Evolutionary conservation across 2,113 vertebrate species (phyloP).

Genomic region (Sminthopsis crassicaudata): DNA sequence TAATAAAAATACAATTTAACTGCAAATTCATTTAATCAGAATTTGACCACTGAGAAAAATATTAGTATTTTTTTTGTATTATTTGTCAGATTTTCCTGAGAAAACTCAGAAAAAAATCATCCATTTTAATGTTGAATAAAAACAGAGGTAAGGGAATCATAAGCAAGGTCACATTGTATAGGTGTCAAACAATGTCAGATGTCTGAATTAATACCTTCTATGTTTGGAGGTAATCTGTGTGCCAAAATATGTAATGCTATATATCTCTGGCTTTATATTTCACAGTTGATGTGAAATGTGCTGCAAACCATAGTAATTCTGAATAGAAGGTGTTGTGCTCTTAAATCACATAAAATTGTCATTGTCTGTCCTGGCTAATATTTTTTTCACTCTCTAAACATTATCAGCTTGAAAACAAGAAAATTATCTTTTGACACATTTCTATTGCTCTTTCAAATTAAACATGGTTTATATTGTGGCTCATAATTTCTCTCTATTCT

Average conservation of each 20-base stretch:
- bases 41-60: conserved; percentile 6
- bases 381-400: conserved; percentile 68
- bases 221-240: conserved; percentile 45
- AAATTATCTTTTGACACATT: conserved; percentile 27
- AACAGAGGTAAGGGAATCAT: neutral
- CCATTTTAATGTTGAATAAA: conserved; percentile 38
- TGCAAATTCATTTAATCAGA: neutral
- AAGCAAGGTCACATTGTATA: conserved; percentile 23
- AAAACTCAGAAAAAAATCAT: neutral
- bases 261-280: conserved; percentile 59
- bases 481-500: neutral
- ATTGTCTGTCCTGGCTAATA: conserved; percentile 68
- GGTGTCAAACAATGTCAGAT: conserved; percentile 56
- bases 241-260: conserved; percentile 55
- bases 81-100: neutral
- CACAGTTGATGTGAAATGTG: conserved; percentile 57
- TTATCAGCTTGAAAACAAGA: conserved; percentile 61
- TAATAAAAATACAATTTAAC: conserved; percentile 5
- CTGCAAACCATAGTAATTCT: conserved; percentile 67
- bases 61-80: neutral
- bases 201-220: conserved; percentile 66
- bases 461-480: neutral
- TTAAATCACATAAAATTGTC: conserved; percentile 74
- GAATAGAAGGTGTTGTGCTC: conserved; percentile 34
- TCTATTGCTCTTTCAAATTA: conserved; percentile 25